Evolutionary conservation across 2,113 vertebrate genomes (phyloP).

Genomic region (Myrmecophaga tridactyla): DNA sequence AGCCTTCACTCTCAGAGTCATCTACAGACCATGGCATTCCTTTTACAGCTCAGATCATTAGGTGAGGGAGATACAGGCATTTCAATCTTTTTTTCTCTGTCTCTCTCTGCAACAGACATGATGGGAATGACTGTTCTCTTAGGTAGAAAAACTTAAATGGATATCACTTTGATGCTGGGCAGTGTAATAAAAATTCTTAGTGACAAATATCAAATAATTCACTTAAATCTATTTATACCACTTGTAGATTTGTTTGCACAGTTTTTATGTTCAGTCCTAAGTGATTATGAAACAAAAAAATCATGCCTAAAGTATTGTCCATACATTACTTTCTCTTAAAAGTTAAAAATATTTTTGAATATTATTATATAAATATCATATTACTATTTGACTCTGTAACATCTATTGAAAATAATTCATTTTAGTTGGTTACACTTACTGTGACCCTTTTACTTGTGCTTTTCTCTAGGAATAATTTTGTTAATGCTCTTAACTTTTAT

Average conservation of each 20-base stretch:
- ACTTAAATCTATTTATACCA: conserved; percentile 70
- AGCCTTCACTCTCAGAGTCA: conserved; percentile 65
- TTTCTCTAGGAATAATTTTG: not conserved
- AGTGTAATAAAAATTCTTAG: conserved; percentile 68
- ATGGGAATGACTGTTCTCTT: conserved; percentile 68
- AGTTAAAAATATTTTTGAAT: not conserved
- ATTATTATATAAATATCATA: not conserved
- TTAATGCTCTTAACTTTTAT: not conserved
- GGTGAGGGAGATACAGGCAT: conserved; percentile 68
- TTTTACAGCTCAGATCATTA: conserved; percentile 76
- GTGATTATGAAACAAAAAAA: not conserved
- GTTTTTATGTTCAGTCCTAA: conserved; percentile 59
- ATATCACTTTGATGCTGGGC: conserved; percentile 72
- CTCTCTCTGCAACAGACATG: not conserved
- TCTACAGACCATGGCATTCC: conserved; percentile 64
- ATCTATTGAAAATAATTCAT: not conserved
- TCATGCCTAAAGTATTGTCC: not conserved
- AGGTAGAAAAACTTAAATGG: conserved; percentile 71
- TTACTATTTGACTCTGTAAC: not conserved
- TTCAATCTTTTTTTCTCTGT: conserved; percentile 69
- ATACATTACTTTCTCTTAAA: not conserved
- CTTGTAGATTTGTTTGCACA: conserved; percentile 64
- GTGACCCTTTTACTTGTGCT: not conserved
- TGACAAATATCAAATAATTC: conserved; percentile 61
- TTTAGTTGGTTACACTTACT: not conserved